phyloP scores from a whole-genome alignment of 2,888 invertebrate species.

The Pristionchus maxplancki region DNA sequence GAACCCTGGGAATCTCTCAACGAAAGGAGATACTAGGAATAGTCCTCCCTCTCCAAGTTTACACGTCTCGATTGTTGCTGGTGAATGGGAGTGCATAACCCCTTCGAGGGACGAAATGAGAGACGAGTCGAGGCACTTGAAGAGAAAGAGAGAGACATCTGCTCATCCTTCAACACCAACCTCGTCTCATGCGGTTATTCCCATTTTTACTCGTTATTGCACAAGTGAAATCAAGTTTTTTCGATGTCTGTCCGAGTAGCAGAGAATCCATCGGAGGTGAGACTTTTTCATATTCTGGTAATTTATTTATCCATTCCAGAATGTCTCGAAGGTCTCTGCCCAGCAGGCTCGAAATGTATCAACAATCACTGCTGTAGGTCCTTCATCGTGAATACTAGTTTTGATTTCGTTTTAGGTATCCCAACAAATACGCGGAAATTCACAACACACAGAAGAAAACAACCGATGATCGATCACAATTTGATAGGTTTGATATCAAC shows the following conservation, averaged over 20 bases:
- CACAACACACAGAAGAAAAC: not conserved
- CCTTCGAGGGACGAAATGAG: not conserved
- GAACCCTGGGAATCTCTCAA: constrained; percentile 18
- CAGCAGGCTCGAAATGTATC: constrained; percentile 67
- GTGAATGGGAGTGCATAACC: not conserved
- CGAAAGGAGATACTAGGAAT: constrained; percentile 11
- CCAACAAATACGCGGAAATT: constrained; percentile 5
- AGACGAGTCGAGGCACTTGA: not conserved
- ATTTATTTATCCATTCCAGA: constrained; percentile 57
- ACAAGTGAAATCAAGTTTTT: constrained; percentile 55
- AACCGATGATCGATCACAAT: not conserved
- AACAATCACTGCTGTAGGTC: constrained; percentile 67
- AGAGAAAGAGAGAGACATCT: constrained; percentile 9
- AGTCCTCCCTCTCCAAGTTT: not conserved
- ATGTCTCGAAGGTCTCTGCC: constrained; percentile 68
- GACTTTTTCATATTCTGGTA: not conserved
- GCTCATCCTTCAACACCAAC: constrained; percentile 47
- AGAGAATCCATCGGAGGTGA: constrained; percentile 66
- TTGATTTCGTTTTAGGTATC: constrained; percentile 6
- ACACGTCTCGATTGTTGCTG: constrained; percentile 27
- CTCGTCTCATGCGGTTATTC: not conserved
- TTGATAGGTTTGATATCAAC: not conserved
- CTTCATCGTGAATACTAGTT: not conserved
- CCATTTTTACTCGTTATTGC: not conserved
- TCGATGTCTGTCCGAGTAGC: constrained; percentile 65